Percentiles rank a stretch among this genome's conserved stretches.
phyloP scores from a whole-genome alignment of 2,113 vertebrate genomes.

The Ahaetulla prasina region DNA sequence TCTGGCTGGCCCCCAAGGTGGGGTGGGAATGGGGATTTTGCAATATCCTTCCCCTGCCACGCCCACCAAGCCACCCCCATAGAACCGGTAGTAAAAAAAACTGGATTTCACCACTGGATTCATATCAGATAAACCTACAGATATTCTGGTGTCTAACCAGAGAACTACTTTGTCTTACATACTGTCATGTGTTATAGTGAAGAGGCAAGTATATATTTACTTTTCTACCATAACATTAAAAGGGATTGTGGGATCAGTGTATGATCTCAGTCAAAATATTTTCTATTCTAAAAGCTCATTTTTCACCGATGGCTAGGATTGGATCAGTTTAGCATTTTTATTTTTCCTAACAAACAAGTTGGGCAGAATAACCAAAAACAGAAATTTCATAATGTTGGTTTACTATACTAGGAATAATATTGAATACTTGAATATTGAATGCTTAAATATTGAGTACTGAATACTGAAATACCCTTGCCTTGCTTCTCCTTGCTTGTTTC shows the following conservation, averaged over 20 bases:
- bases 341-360: not conserved
- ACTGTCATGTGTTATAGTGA: not conserved
- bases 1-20: no score
- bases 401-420: not conserved
- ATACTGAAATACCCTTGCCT: not conserved
- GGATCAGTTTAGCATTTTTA: not conserved
- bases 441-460: no score
- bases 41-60: no score
- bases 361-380: not conserved
- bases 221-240: not conserved
- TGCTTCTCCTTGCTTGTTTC: not conserved
- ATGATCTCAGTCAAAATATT: not conserved
- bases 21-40: no score
- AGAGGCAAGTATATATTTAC: not conserved
- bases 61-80: no score
- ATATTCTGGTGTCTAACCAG: not conserved
- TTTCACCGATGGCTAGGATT: not conserved
- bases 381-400: not conserved
- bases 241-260: not conserved
- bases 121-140: not conserved
- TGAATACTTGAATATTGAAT: no score
- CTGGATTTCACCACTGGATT: no score
- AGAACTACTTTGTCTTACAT: not conserved
- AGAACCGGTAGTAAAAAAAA: no score
- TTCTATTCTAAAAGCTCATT: not conserved